Evolutionary conservation across 2,888 invertebrate species (phyloP).

Genomic region (Sturmia bella): DNA sequence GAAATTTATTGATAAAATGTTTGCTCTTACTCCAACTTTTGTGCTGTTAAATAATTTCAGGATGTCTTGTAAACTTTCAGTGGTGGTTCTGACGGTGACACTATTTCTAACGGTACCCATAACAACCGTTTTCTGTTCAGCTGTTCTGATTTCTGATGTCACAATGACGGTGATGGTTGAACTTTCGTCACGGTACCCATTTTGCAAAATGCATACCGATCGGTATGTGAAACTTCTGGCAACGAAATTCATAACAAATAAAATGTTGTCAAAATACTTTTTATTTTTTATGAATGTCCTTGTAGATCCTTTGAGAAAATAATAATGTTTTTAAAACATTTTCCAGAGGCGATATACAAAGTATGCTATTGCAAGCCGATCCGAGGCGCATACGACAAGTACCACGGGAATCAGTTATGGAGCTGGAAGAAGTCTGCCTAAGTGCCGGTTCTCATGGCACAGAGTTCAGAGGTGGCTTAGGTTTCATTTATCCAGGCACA

Average conservation of each 20-base stretch:
- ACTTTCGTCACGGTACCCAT: slow-evolving; percentile 84
- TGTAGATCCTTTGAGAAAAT: too few species aligned
- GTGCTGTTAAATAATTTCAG: slow-evolving; percentile 25
- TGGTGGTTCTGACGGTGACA: slow-evolving; percentile 57
- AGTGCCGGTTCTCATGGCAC: slow-evolving; percentile 79
- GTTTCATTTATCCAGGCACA: slow-evolving; percentile 87
- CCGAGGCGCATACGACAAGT: slow-evolving; percentile 84
- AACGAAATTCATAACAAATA: too few species aligned
- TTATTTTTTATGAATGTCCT: too few species aligned
- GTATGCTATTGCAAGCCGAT: slow-evolving; percentile 84
- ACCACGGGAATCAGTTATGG: slow-evolving; percentile 84
- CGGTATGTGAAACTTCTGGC: slow-evolving; percentile 80
- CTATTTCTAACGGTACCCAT: slow-evolving; percentile 64
- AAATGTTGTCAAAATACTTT: too few species aligned
- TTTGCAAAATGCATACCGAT: slow-evolving; percentile 85
- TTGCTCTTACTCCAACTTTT: too few species aligned
- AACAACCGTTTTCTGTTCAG: slow-evolving; percentile 73
- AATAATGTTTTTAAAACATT: not conserved
- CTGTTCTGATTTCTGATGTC: slow-evolving; percentile 85
- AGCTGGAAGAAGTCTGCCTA: slow-evolving; percentile 84
- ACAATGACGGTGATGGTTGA: slow-evolving; percentile 86
- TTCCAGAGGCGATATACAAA: slow-evolving; percentile 84
- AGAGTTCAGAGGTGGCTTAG: slow-evolving; percentile 81
- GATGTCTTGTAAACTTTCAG: slow-evolving; percentile 64
- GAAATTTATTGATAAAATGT: too few species aligned